phyloP scores from a whole-genome alignment of 1,140 invertebrate genomes.

The Agrypnia vestita region DNA sequence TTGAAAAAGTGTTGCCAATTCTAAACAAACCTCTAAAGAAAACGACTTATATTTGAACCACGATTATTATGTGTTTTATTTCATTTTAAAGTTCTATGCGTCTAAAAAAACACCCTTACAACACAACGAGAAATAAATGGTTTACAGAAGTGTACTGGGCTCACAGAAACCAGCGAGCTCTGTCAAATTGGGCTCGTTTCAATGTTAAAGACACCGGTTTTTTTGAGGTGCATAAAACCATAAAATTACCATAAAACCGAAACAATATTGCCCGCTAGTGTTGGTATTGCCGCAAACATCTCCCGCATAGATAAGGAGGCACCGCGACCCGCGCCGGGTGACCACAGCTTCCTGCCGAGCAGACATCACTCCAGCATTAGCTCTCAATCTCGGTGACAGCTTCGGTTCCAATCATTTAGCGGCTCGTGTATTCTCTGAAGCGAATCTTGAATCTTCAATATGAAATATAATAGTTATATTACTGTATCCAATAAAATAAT shows the following conservation, averaged over 20 bases:
- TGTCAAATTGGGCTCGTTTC: constrained; percentile 48
- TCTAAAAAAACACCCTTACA: no score
- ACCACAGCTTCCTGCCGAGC: constrained; percentile 27
- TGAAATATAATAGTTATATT: no score
- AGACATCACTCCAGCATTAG: background rate
- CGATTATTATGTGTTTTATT: no score
- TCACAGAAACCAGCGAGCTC: background rate
- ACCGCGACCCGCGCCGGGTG: background rate
- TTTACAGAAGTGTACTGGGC: constrained; percentile 4
- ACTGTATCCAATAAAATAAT: no score
- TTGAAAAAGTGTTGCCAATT: no score
- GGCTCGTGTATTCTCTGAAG: no score
- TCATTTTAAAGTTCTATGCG: no score
- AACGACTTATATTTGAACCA: no score
- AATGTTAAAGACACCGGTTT: constrained; percentile 58
- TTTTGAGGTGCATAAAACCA: constrained; percentile 60
- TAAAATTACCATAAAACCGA: constrained; percentile 61
- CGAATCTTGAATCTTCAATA: no score
- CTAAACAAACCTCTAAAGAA: no score
- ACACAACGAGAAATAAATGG: no score
- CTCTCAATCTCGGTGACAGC: background rate
- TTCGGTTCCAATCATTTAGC: background rate
- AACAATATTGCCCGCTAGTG: constrained; percentile 57
- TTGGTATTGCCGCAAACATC: constrained; percentile 54
- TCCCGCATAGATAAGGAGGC: constrained; percentile 37